Evolutionary conservation across 2,888 invertebrate genomes (phyloP).

Genomic region (Leucania comma): DNA sequence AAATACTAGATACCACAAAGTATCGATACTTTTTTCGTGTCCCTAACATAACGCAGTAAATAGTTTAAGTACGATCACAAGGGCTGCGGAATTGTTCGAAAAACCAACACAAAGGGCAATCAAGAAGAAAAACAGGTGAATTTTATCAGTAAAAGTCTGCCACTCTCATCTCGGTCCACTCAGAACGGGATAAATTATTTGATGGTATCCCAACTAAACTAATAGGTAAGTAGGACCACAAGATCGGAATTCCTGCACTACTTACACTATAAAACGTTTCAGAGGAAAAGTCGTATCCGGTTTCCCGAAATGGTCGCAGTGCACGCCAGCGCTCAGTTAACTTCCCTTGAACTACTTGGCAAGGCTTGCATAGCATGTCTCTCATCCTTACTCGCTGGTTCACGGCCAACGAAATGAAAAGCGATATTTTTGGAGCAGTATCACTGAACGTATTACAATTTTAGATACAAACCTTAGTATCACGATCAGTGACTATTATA

Average conservation of each 20-base stretch:
- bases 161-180: too few species aligned
- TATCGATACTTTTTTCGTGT: too few species aligned
- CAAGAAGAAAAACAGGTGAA: too few species aligned
- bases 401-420: conserved; percentile 42
- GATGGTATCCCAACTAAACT: too few species aligned
- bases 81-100: too few species aligned
- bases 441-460: neutral
- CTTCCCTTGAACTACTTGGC: conserved; percentile 47
- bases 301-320: conserved; percentile 12
- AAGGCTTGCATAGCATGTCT: conserved; percentile 26
- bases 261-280: neutral
- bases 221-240: neutral
- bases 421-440: neutral
- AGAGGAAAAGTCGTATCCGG: conserved; percentile 4
- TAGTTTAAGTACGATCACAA: too few species aligned
- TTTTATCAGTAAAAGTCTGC: too few species aligned
- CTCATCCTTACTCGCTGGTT: conserved; percentile 27
- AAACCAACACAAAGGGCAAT: too few species aligned
- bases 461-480: neutral
- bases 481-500: neutral
- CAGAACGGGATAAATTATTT: too few species aligned
- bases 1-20: too few species aligned
- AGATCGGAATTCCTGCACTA: neutral
- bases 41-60: too few species aligned
- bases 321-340: conserved; percentile 3